Evolutionary conservation across 1,140 invertebrate genomes (phyloP), one percentile per base, ranked within the genome.

Genomic region (Onthophagus taurus): DNA sequence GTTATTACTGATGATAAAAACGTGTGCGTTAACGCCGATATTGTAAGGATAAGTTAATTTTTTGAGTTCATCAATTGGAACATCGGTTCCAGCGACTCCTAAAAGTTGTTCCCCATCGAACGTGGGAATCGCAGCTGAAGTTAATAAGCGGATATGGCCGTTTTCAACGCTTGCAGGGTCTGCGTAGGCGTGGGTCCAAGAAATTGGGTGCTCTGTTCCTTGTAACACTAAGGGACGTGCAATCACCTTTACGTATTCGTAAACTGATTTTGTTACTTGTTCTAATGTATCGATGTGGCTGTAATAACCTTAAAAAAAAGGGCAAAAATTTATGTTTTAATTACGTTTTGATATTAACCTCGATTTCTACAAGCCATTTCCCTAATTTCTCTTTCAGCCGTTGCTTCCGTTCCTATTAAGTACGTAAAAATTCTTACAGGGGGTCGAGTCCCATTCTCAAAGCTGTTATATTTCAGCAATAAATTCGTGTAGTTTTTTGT

Each of bases 351-450:
- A 12, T 16, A 1, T 17, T 17, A 61, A 83, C 87, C 95, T 75
- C 89, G 81, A 69, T 98, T 97, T 9, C 80, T 70, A 68, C 95
- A 98, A 2, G 94, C 91, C 85, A 98, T 97, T 82, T 85, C 89
- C 54, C 83, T 80, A 18, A 97, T 88, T 65, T 97, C 90, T 5
- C 80, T 70, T 2, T 87, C 83, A 57, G 96, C 94, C 0, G 85
- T 87, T 0, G 94, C 88, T 69, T 99, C 96, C 59, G 86, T 80
- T 4, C 97, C 97, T 47, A 99, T 83, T 3, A 99, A 73, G 70
- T 95, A 99, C 0, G 95, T 97, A 63, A 99, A 99, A 23, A 99
- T 81, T 44, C 97, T 74, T 0, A 97, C 88, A 36, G 90, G 80
- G 54, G 83, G 83, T 23, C 67, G 72, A 0, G 71, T 73, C 1